A percentile compares a stretch with the other conserved stretches of the same genome.
These are phyloP conservation scores for Pitta sordida DNA, from an alignment of 2,113 vertebrate genomes.

Conservation along the genomic window DNA sequence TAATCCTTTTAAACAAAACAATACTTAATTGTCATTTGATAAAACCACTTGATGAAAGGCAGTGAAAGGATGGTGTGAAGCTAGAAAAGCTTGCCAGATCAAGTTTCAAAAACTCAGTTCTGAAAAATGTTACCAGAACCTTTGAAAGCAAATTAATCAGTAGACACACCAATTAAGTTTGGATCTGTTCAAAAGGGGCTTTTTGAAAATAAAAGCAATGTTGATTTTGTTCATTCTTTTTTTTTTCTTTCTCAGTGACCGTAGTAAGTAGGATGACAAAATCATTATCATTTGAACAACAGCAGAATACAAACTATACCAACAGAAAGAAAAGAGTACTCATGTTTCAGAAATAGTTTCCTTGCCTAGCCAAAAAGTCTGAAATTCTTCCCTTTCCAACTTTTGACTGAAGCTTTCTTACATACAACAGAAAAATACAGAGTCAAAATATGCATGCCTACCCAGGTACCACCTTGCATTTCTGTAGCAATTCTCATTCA, in stretches of 20 bases:
- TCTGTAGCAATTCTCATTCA: background rate
- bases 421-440: background rate
- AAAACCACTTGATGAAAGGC: constrained; percentile 76
- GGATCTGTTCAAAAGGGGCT: background rate
- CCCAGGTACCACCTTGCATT: background rate
- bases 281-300: background rate
- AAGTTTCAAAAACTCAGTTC: constrained; percentile 74
- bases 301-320: background rate
- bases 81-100: constrained; percentile 55
- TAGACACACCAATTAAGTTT: background rate
- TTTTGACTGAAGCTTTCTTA: background rate
- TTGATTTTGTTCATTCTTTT: rapidly evolving
- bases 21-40: constrained; percentile 50
- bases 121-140: constrained; percentile 76
- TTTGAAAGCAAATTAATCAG: constrained; percentile 65
- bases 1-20: constrained; percentile 62
- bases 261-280: background rate
- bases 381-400: background rate
- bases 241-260: background rate
- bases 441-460: background rate
- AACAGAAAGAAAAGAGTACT: background rate
- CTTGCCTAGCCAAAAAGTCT: background rate
- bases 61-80: constrained; percentile 61
- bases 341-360: background rate
- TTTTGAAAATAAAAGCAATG: background rate